Evolutionary conservation across 2,113 vertebrate species (phyloP).

Genomic region (Lamprologus sp.): DNA sequence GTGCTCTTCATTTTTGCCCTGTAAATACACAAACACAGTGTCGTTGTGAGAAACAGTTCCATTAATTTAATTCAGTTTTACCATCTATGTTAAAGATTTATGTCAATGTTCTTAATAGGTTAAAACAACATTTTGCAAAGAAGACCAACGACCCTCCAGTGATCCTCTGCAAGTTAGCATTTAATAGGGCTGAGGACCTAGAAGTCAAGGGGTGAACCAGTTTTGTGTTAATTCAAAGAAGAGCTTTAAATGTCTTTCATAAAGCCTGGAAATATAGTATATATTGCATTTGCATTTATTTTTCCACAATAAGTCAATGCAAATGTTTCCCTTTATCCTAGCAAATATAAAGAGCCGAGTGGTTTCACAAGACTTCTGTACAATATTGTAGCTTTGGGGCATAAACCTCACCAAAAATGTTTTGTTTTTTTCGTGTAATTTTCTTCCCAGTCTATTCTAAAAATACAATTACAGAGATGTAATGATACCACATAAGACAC

Average conservation of each 20-base stretch:
- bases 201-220: background rate
- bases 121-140: background rate
- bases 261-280: background rate
- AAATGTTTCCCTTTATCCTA: background rate
- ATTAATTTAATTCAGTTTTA: background rate
- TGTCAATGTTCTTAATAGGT: background rate
- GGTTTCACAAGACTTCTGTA: background rate
- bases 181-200: background rate
- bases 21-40: background rate
- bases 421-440: background rate
- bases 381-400: background rate
- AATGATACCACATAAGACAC: background rate
- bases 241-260: accelerated
- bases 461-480: background rate
- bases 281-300: background rate
- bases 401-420: background rate
- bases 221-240: background rate
- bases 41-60: background rate
- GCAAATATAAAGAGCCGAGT: background rate
- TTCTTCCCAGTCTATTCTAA: background rate
- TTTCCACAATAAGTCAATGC: accelerated
- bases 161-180: accelerated
- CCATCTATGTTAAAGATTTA: background rate
- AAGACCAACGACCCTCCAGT: background rate
- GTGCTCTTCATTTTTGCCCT: background rate